Conservation (phyloP, 23 tunicate species). For the Trididemnum nubilum region DNA sequence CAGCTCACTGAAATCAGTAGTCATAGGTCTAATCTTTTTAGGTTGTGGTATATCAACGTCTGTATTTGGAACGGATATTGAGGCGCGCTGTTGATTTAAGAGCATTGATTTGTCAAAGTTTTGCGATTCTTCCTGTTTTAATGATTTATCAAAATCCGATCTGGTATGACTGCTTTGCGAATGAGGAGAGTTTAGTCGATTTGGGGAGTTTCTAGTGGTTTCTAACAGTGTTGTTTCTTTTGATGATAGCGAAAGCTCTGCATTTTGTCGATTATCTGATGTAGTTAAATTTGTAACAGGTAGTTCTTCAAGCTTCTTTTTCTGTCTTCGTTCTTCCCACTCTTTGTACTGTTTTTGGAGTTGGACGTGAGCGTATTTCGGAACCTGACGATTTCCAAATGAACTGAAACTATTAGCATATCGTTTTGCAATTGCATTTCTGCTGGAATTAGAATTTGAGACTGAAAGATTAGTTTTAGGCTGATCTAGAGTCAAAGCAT, state of each 20-base stretch:
- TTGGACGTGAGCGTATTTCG: slow-evolving; percentile 55
- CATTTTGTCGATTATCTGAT: neutral
- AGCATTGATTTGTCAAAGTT: too few species aligned
- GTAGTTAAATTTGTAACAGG: neutral
- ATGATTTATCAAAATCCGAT: too few species aligned
- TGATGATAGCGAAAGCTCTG: neutral
- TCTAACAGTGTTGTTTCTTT: neutral
- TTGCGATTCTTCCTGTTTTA: neutral
- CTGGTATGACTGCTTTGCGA: too few species aligned
- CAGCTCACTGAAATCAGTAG: neutral
- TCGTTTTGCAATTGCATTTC: neutral
- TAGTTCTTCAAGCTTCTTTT: neutral
- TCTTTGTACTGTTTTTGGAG: slow-evolving; percentile 57
- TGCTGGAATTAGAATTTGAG: neutral
- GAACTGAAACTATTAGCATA: neutral
- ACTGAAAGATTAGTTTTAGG: neutral
- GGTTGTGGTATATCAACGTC: neutral
- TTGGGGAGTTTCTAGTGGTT: neutral
- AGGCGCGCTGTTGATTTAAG: too few species aligned
- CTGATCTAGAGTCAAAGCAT: neutral
- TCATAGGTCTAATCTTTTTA: neutral
- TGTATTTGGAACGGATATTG: too few species aligned
- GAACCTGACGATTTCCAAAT: slow-evolving; percentile 1
- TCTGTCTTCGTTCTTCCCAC: slow-evolving; percentile 44
- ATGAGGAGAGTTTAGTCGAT: neutral